Conservation (phyloP, 2,888 invertebrate genomes). For the Sinohyriopsis cumingii region DNA sequence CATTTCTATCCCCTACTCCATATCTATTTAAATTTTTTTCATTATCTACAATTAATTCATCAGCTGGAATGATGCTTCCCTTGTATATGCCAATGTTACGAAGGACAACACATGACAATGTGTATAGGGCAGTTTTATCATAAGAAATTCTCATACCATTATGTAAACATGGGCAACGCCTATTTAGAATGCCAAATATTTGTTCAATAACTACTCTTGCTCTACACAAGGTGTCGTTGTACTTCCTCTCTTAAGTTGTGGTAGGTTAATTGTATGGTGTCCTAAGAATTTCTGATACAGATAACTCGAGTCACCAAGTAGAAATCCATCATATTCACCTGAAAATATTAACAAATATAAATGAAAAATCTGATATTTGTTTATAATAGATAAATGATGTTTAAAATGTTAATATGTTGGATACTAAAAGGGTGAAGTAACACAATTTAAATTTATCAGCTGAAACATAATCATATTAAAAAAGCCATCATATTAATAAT, state of each 20-base stretch:
- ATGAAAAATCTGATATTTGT: no score
- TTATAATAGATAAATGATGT: no score
- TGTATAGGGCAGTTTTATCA: conserved; percentile 1
- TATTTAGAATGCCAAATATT: conserved; percentile 21
- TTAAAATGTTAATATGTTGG: no score
- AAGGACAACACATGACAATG: conserved; percentile 11
- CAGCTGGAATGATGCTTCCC: background rate
- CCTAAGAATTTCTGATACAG: conserved; percentile 11
- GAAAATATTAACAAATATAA: background rate
- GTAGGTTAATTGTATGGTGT: conserved; percentile 10
- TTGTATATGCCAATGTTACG: conserved; percentile 17
- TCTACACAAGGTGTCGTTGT: conserved; percentile 12
- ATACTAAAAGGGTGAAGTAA: no score
- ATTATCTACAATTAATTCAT: background rate
- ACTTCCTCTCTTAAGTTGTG: conserved; percentile 1
- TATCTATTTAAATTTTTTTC: no score
- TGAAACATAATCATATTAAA: no score
- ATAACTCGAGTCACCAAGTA: conserved; percentile 22
- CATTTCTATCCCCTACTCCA: no score
- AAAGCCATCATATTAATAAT: no score
- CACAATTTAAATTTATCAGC: no score
- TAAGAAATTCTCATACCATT: conserved; percentile 3
- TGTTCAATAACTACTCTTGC: conserved; percentile 19
- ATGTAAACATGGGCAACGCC: conserved; percentile 11
- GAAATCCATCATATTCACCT: conserved; percentile 4